A percentile compares a stretch with the other conserved stretches of the same genome.
phyloP scores from a whole-genome alignment of 1,140 invertebrate genomes.

The Camponotus vicinus region DNA sequence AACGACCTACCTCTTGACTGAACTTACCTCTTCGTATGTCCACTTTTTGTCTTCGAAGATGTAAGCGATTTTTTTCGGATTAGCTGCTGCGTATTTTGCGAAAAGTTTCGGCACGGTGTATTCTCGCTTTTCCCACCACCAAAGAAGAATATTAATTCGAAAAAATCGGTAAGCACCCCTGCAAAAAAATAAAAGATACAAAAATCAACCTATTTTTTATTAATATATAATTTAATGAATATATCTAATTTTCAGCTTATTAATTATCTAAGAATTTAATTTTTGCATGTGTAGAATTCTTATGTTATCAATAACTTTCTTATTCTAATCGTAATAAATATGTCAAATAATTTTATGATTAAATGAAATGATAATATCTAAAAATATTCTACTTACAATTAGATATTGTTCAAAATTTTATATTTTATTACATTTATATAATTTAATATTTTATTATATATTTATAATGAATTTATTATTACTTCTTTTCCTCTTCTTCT shows the following conservation, averaged over 20 bases:
- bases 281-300: neutral
- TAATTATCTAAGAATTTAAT: neutral
- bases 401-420: neutral
- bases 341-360: neutral
- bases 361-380: neutral
- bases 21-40: slow-evolving; percentile 90
- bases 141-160: slow-evolving; percentile 83
- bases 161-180: slow-evolving; percentile 86
- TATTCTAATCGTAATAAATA: neutral
- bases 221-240: neutral
- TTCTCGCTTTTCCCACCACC: slow-evolving; percentile 86
- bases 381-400: neutral
- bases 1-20: neutral
- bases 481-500: neutral
- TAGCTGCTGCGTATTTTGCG: slow-evolving; percentile 85
- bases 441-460: neutral
- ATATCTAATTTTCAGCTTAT: neutral
- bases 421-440: neutral
- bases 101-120: slow-evolving; percentile 89
- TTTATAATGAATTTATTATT: neutral
- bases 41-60: slow-evolving; percentile 91
- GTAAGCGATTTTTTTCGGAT: slow-evolving; percentile 90
- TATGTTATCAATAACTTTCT: neutral
- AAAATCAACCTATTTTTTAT: neutral
- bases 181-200: slow-evolving; percentile 36